Conservation (phyloP, 2,797 vertebrate species). For the Melopsittacus undulatus region DNA sequence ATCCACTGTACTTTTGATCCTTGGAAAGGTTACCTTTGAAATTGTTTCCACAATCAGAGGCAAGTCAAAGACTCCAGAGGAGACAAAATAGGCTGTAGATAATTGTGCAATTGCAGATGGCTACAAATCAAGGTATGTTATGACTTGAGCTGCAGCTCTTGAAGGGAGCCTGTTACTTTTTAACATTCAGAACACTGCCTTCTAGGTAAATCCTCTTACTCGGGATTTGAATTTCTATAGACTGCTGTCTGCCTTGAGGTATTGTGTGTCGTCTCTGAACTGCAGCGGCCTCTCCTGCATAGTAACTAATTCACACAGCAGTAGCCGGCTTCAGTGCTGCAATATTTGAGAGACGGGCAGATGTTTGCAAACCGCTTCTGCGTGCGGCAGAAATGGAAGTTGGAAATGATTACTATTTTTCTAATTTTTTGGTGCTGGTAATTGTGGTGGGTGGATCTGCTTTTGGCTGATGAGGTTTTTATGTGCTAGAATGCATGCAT, state of each 20-base stretch:
- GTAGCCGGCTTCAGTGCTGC: conserved; percentile 82
- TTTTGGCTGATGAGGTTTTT: conserved; percentile 46
- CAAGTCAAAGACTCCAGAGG: conserved; percentile 25
- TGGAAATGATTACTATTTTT: conserved; percentile 34
- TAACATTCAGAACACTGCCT: conserved; percentile 68
- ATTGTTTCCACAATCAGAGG: conserved; percentile 22
- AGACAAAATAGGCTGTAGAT: conserved; percentile 24
- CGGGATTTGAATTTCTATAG: conserved; percentile 75
- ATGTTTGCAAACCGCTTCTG: conserved; percentile 68
- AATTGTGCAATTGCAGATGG: conserved; percentile 18
- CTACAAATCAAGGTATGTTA: conserved; percentile 34
- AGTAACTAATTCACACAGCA: conserved; percentile 86
- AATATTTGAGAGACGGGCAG: conserved; percentile 80
- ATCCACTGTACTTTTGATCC: not conserved
- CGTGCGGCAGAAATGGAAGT: conserved; percentile 63
- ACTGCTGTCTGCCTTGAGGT: conserved; percentile 81
- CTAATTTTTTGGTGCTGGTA: conserved; percentile 19
- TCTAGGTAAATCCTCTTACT: conserved; percentile 74
- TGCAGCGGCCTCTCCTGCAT: conserved; percentile 87
- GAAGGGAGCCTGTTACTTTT: conserved; percentile 42
- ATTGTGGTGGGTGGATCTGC: conserved; percentile 26
- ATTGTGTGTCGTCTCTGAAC: conserved; percentile 87
- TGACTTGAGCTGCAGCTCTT: conserved; percentile 3
- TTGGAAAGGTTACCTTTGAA: not conserved
- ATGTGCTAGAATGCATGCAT: conserved; percentile 27